Percentiles rank a stretch among this genome's conserved stretches.
Conservation (phyloP, 2,888 invertebrate genomes). For the Hypena proboscidalis region DNA sequence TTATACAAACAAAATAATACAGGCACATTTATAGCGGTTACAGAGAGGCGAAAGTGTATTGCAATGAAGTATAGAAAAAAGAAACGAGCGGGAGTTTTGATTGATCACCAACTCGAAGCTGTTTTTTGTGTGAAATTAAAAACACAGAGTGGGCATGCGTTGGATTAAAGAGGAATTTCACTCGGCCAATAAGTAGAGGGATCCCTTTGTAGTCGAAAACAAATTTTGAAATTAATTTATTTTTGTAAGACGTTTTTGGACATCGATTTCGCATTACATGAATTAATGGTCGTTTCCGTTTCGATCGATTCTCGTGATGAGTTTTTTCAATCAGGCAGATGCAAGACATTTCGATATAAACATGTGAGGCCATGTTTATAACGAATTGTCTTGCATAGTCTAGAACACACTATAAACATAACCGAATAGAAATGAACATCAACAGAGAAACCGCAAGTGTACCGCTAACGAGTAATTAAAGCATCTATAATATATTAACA, state of each 20-base stretch:
- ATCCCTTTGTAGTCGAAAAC: constrained; percentile 66
- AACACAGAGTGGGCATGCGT: constrained; percentile 78
- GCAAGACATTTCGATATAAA: no score
- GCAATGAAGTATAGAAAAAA: constrained; percentile 79
- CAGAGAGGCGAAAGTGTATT: constrained; percentile 79
- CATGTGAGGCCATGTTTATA: neutral
- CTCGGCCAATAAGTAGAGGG: constrained; percentile 67
- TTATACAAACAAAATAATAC: constrained; percentile 79
- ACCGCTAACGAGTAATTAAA: constrained; percentile 82
- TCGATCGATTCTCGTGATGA: constrained; percentile 38
- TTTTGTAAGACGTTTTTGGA: constrained; percentile 57
- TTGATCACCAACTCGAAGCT: constrained; percentile 81
- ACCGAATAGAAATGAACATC: constrained; percentile 58
- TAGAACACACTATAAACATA: constrained; percentile 28
- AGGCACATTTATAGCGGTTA: constrained; percentile 77
- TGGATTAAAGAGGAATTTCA: constrained; percentile 81
- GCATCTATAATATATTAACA: constrained; percentile 81
- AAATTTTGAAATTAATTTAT: constrained; percentile 71
- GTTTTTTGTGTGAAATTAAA: constrained; percentile 84
- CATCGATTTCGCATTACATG: constrained; percentile 66
- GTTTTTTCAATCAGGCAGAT: constrained; percentile 37
- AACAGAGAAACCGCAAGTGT: constrained; percentile 64
- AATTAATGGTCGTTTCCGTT: constrained; percentile 55
- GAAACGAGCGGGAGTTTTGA: constrained; percentile 77
- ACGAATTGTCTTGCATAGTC: neutral